A percentile compares a stretch with the other conserved stretches of the same genome.
phyloP scores from a whole-genome alignment of 92 coral and sea anemone species.

The Desmophyllum pertusum region DNA sequence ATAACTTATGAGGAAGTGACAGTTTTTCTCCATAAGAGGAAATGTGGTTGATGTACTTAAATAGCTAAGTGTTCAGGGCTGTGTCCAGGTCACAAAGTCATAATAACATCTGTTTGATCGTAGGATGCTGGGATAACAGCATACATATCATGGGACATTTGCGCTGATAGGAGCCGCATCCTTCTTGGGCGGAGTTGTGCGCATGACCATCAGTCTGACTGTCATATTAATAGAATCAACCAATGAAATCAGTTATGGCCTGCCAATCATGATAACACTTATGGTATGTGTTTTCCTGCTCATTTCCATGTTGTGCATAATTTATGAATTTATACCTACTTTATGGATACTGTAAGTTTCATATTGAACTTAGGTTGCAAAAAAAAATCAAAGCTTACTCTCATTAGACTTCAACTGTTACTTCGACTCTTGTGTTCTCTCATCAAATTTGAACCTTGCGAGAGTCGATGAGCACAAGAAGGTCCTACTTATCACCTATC shows the following conservation, averaged over 20 bases:
- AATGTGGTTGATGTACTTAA: neutral
- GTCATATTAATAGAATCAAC: constrained; percentile 90
- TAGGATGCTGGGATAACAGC: constrained; percentile 79
- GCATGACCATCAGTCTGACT: constrained; percentile 91
- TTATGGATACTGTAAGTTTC: neutral
- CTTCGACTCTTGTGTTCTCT: no score
- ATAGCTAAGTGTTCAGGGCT: no score
- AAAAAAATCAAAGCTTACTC: no score
- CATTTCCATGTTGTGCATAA: neutral
- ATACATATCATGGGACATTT: constrained; percentile 90
- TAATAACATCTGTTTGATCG: neutral
- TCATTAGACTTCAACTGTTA: no score
- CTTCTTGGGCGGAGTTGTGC: constrained; percentile 87
- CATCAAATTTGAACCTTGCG: no score
- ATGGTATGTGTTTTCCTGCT: constrained; percentile 60
- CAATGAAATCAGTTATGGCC: constrained; percentile 92
- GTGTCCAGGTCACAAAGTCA: neutral
- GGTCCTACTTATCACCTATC: no score
- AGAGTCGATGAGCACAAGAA: no score
- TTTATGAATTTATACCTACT: constrained; percentile 52
- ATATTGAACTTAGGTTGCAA: neutral
- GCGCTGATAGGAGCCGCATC: constrained; percentile 93
- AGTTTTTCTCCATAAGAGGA: no score
- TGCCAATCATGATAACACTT: constrained; percentile 86
- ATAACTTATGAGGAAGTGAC: no score